phyloP scores from a whole-genome alignment of 1,140 invertebrate genomes.

The Platorchestia sp. region DNA sequence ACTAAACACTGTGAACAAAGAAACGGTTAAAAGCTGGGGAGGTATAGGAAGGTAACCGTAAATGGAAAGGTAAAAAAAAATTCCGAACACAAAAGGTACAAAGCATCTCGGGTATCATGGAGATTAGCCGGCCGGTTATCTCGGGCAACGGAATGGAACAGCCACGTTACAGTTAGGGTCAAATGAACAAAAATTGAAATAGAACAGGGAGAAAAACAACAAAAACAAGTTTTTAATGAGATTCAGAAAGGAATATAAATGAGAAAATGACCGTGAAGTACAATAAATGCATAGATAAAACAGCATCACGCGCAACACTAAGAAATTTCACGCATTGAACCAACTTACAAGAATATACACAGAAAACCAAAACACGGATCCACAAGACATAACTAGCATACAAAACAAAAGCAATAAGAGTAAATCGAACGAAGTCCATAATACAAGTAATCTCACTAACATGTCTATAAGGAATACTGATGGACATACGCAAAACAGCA shows the following conservation, averaged over 20 bases:
- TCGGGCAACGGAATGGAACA: not conserved
- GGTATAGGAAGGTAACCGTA: not conserved
- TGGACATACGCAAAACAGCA: not conserved
- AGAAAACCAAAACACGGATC: not conserved
- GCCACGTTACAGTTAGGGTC: not conserved
- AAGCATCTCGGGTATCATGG: not conserved
- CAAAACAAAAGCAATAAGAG: not conserved
- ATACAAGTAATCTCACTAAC: not conserved
- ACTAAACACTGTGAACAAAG: not conserved
- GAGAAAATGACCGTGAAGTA: not conserved
- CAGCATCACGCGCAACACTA: not conserved
- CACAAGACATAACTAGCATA: not conserved
- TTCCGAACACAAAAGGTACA: not conserved
- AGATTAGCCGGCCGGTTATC: not conserved
- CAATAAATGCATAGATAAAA: not conserved
- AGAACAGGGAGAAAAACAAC: not conserved
- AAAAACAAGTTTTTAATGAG: not conserved
- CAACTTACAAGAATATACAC: not conserved
- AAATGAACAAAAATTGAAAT: not conserved
- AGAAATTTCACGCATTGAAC: not conserved
- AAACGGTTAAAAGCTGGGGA: not conserved
- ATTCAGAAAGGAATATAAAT: not conserved
- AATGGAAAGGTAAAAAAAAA: not conserved
- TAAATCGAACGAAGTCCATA: not conserved
- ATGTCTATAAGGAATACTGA: not conserved